Evolutionary conservation across 2,888 invertebrate genomes (phyloP).

Genomic region (Drosophila dives): DNA sequence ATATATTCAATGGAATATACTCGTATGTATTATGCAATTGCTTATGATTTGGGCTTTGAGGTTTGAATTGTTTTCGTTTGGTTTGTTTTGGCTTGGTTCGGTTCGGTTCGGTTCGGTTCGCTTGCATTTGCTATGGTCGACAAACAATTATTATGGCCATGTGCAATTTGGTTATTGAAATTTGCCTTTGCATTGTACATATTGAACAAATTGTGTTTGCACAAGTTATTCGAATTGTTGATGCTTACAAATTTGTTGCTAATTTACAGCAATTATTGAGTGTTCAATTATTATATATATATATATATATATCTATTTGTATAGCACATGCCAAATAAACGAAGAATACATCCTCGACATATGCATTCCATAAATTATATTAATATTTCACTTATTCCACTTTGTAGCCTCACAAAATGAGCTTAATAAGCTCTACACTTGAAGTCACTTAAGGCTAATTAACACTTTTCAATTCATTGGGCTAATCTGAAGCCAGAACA

Average conservation of each 20-base stretch:
- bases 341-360: not conserved
- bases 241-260: conserved; percentile 43
- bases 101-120: conserved; percentile 9
- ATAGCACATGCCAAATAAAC: conserved; percentile 12
- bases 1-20: conserved; percentile 3
- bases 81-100: conserved; percentile 11
- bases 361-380: not conserved
- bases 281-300: conserved; percentile 2
- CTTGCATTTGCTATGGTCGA: conserved; percentile 42
- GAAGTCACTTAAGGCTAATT: conserved; percentile 3
- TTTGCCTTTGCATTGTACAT: conserved; percentile 42
- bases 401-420: not conserved
- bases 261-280: conserved; percentile 42
- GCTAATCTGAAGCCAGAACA: conserved; percentile 29
- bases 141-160: conserved; percentile 57
- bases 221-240: conserved; percentile 37
- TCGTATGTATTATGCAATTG: conserved; percentile 32
- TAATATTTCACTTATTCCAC: not conserved
- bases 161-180: conserved; percentile 42
- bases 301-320: conserved; percentile 9
- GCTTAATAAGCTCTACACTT: not conserved
- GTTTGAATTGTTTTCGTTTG: conserved; percentile 31
- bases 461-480: conserved; percentile 10
- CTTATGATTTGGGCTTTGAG: conserved; percentile 8
- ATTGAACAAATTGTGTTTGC: conserved; percentile 29